Evolutionary conservation across 2,888 invertebrate genomes (phyloP).

Genomic region (Sipha maydis): DNA sequence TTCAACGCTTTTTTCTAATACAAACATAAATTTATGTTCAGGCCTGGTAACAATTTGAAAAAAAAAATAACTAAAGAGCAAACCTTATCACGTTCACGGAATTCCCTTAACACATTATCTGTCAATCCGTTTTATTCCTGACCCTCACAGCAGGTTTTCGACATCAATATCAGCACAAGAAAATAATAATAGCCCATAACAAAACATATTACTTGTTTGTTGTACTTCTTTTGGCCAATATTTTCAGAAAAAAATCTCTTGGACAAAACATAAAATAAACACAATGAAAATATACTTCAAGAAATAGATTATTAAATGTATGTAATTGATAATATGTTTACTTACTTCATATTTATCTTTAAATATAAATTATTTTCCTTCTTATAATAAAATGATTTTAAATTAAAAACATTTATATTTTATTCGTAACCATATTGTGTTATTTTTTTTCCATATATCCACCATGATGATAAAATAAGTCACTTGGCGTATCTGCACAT

Average conservation of each 20-base stretch:
- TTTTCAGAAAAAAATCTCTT: background rate
- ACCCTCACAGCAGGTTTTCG: constrained; percentile 34
- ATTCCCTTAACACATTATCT: constrained; percentile 32
- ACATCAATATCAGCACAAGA: constrained; percentile 19
- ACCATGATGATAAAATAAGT: background rate
- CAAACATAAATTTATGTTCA: background rate
- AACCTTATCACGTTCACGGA: constrained; percentile 48
- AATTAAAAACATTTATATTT: background rate
- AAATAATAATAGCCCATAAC: constrained; percentile 25
- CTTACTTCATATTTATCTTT: background rate
- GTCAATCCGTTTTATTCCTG: constrained; percentile 49
- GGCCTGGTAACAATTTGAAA: constrained; percentile 22
- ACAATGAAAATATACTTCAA: background rate
- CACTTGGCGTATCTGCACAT: background rate
- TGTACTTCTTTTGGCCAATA: constrained; percentile 2
- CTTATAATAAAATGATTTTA: background rate
- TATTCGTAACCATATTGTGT: too few species aligned
- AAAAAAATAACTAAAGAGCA: constrained; percentile 34
- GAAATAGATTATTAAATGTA: background rate
- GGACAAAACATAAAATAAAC: background rate
- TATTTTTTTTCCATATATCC: background rate
- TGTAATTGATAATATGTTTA: too few species aligned
- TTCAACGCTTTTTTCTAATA: constrained; percentile 24
- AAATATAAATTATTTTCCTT: background rate
- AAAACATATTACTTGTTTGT: background rate